These are phyloP conservation scores for Procambarus clarkii DNA, from an alignment of 1,140 invertebrate species.

Conservation along the genomic window DNA sequence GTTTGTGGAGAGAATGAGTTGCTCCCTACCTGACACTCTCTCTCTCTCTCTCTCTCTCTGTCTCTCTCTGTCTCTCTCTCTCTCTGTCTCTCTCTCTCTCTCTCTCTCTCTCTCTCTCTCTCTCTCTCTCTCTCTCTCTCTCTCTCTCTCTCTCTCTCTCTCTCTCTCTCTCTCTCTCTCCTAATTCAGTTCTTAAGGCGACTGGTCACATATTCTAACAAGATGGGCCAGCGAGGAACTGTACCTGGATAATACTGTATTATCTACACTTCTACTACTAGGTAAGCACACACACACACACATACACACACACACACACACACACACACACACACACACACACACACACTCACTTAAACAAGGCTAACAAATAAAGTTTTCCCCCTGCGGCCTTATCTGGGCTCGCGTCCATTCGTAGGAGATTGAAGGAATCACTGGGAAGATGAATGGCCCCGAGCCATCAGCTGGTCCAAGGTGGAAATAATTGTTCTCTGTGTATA, in stretches of 20 bases:
- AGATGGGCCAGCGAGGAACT: no score
- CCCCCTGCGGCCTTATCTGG: neutral
- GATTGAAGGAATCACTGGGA: slow-evolving; percentile 1
- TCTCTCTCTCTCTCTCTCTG: slow-evolving; percentile 10
- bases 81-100: neutral
- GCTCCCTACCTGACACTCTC: neutral
- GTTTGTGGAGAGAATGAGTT: neutral
- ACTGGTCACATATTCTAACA: no score
- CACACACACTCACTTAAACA: neutral
- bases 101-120: neutral
- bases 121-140: no score
- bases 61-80: neutral
- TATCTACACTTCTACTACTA: no score
- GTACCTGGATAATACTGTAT: no score
- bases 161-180: neutral
- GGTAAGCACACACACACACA: no score
- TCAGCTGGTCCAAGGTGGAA: slow-evolving; percentile 11
- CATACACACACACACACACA: no score
- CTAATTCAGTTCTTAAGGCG: neutral
- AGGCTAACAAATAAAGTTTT: neutral
- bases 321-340: no score
- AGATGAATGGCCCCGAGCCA: slow-evolving; percentile 16
- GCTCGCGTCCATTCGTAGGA: neutral
- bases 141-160: neutral
- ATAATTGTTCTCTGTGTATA: slow-evolving; percentile 6